Evolutionary conservation across 1,140 invertebrate species (phyloP), one percentile per base, ranked within the genome.

Genomic region (Maniola jurtina): DNA sequence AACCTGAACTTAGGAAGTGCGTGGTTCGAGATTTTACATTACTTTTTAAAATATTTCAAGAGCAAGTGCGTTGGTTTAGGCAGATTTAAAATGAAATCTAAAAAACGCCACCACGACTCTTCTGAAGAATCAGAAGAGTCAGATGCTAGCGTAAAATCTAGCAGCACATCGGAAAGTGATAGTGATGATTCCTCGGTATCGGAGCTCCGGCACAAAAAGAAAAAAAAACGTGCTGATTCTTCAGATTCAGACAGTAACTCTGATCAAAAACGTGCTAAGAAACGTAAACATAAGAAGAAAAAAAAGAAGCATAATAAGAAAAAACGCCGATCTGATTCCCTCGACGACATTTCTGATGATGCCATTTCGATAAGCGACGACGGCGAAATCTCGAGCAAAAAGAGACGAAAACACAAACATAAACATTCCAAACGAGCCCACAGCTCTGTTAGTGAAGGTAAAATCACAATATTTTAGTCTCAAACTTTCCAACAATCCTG

Each of bases 251-350:
- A 90, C 5, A 88, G 84, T 47, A 80, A 85, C 65, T 84, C 81
- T 2, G 86, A 87, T 62, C 84, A 87, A 52, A 88, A 84, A 70
- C 81, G 86, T 15, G 66, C 78, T 1, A 90, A 91, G 61, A 91
- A 91, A 78, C 83, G 86, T 16, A 91, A 91, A 64, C 90, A 91
- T 65, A 91, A 91, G 80, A 91, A 91, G 70, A 91, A 91, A 70
- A 91, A 91, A 76, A 89, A 87, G 77, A 91, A 91, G 70, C 88
- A 91, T 66, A 71, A 70, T 33, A 91, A 91, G 72, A 90, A 86
- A 77, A 90, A 91, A 64, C 77, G 83, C 25, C 83, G 83, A 13
- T 77, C 79, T 0, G 76, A 73, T 52, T 87, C 86, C 10, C 73
- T 66, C 15, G 80, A 77, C 11, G 75, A 79, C 58, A 73, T 72